Evolutionary conservation across 92 coral and sea anemone species (phyloP), one percentile per base, ranked within the genome.

Genomic region (Zoanthus solanderi): DNA sequence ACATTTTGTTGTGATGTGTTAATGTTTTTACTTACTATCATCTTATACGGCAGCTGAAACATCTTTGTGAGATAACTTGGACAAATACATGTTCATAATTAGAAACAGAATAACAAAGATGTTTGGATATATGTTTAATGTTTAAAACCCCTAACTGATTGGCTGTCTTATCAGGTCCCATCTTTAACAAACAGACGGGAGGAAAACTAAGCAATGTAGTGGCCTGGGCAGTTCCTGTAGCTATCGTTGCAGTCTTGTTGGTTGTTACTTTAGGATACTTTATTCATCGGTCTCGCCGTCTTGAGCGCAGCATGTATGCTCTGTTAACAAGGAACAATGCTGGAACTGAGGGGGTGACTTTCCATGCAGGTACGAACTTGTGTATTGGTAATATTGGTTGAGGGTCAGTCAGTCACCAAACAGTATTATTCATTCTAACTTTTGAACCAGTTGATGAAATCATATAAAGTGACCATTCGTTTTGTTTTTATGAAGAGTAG

Each of bases 171-270:
- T 28, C 66, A 77, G 82, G 82, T 10, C 82, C 82, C 28, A 14
- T 5, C 1, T 54, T 31, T 52, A 67, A 67, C 45, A 77, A 30
- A 13, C 68, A 4, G 67, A 53, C 45, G 16, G 80, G 80, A 48
- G 47, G 82, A 53, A 50, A 75, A 4, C 58, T 6, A 13, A 90
- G 78, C 16, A 89, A 68, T 46, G 84, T 89, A 28, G 88, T 90
- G 37, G 94, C 92, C 16, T 97, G 99, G 99, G 99, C 98, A 14
- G 96, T 97, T 18, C 99, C 99, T 0, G 99, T 97, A 0, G 99
- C 93, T 16, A 79, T 97, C n/a, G 98, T 97, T 48, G 93, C 90
- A 16, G 14, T 87, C 14, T 56, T 92, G 72, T n/a, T 96, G 75
- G 32, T 95, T 37, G 18, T 79, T 28, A 57, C 88, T 17, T 76